Percentiles rank a stretch among this genome's conserved stretches.
Evolutionary conservation across 1,140 invertebrate species (phyloP).

Genomic region (Asobara japonica): DNA sequence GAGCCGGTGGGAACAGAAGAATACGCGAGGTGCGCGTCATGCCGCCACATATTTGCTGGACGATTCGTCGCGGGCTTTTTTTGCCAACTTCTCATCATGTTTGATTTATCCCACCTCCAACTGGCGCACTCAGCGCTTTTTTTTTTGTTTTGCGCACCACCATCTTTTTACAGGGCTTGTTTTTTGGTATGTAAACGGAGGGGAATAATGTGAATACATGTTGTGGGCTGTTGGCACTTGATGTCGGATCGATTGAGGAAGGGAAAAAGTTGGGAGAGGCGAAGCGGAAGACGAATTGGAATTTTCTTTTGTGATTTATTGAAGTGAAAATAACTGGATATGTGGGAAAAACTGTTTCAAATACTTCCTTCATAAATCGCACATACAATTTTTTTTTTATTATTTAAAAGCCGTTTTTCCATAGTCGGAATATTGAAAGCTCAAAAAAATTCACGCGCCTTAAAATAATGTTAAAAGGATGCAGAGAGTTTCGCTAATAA

Average conservation of each 20-base stretch:
- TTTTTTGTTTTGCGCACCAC: neutral
- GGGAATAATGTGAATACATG: neutral
- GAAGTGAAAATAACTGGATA: neutral
- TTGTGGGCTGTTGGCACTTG: neutral
- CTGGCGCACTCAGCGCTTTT: neutral
- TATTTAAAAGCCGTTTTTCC: too few relatives aligned
- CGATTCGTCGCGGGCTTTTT: conserved; percentile 52
- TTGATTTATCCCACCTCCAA: neutral
- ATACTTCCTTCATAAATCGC: too few relatives aligned
- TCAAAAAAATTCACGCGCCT: neutral
- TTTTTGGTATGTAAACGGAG: neutral
- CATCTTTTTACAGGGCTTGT: conserved; percentile 1
- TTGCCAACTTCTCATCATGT: conserved; percentile 27
- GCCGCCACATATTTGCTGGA: conserved; percentile 52
- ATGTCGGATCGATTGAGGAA: neutral
- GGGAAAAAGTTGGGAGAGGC: neutral
- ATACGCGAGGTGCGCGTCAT: neutral
- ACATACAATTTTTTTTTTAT: too few relatives aligned
- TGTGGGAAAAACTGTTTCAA: too few relatives aligned
- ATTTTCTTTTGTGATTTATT: neutral
- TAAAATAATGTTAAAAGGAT: neutral
- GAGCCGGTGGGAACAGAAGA: conserved; percentile 43
- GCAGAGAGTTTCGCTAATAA: conserved; percentile 36
- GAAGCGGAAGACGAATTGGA: conserved; percentile 8
- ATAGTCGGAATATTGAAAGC: neutral